Conservation (phyloP, 2,113 vertebrate genomes). For the Lepus americanus region DNA sequence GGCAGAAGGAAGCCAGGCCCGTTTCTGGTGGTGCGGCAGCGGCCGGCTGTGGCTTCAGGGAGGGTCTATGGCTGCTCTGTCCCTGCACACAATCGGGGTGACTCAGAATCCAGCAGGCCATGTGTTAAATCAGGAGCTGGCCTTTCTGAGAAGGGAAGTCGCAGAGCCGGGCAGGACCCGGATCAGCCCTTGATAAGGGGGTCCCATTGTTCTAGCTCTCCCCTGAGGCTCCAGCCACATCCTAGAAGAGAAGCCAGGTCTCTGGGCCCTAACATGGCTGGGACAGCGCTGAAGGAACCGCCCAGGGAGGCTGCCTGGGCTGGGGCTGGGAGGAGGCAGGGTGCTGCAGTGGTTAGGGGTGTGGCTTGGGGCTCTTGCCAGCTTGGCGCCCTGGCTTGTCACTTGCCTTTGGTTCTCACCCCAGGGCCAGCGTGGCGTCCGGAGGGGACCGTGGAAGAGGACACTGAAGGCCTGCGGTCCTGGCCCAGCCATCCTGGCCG, state of each 20-base stretch:
- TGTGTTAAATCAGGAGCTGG: slow-evolving; percentile 79
- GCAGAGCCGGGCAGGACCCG: slow-evolving; percentile 67
- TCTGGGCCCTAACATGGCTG: neutral
- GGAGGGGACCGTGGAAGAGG: neutral
- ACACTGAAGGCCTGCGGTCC: neutral
- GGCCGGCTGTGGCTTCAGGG: slow-evolving; percentile 55
- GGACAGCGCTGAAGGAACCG: neutral
- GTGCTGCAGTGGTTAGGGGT: accelerated
- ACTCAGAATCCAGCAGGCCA: slow-evolving; percentile 71
- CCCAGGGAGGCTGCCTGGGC: neutral
- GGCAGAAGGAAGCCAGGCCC: slow-evolving; percentile 71
- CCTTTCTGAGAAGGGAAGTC: slow-evolving; percentile 84
- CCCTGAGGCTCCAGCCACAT: slow-evolving; percentile 70
- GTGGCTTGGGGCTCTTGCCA: neutral
- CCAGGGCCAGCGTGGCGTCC: neutral
- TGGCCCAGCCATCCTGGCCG: neutral
- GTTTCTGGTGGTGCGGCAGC: slow-evolving; percentile 34
- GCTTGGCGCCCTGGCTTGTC: neutral
- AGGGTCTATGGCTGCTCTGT: slow-evolving; percentile 17
- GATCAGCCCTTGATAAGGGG: slow-evolving; percentile 77
- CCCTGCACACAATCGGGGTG: slow-evolving; percentile 55
- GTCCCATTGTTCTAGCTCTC: slow-evolving; percentile 75
- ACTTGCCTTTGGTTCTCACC: neutral
- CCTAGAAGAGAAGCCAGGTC: slow-evolving; percentile 73
- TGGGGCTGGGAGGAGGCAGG: neutral